These are phyloP conservation scores for Thunnus albacares DNA, from an alignment of 2,797 vertebrate genomes.

Conservation along the genomic window DNA sequence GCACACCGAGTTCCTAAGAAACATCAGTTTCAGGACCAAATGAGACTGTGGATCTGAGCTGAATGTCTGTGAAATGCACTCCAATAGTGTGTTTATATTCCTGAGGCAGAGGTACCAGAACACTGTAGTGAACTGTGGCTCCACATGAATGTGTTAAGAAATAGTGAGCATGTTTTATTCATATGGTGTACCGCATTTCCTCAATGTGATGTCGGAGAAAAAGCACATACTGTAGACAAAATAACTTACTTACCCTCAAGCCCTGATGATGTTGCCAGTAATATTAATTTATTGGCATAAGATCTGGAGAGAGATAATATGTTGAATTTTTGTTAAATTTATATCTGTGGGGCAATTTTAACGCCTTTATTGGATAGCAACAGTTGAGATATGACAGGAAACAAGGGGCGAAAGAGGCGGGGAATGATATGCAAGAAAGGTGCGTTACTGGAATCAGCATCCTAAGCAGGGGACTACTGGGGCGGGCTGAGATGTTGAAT, in stretches of 20 bases:
- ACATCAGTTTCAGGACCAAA: slow-evolving; percentile 8
- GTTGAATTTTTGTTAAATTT: not conserved
- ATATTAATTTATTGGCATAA: slow-evolving; percentile 33
- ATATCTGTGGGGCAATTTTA: too few relatives aligned
- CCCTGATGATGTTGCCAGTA: slow-evolving; percentile 20
- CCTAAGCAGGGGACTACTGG: too few relatives aligned
- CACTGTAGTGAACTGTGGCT: slow-evolving; percentile 45
- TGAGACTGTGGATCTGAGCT: slow-evolving; percentile 28
- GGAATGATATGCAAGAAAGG: too few relatives aligned
- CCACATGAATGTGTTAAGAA: slow-evolving; percentile 54
- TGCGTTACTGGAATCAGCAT: too few relatives aligned
- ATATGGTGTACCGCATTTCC: slow-evolving; percentile 44
- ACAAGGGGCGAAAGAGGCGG: too few relatives aligned
- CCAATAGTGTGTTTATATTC: slow-evolving; percentile 51
- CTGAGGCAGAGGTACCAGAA: slow-evolving; percentile 39
- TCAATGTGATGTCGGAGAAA: slow-evolving; percentile 38
- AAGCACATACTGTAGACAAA: slow-evolving; percentile 36
- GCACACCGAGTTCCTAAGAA: not conserved
- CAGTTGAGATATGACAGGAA: too few relatives aligned
- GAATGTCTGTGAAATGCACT: slow-evolving; percentile 36
- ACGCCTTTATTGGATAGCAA: too few relatives aligned
- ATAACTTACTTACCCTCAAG: slow-evolving; percentile 31
- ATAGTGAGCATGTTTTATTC: slow-evolving; percentile 70
- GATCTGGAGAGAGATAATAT: slow-evolving; percentile 4
- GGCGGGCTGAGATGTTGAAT: too few relatives aligned